Evolutionary conservation across 2,797 vertebrate species (phyloP), one percentile per base, ranked within the genome.

Genomic region (Arctocebus calabarensis): DNA sequence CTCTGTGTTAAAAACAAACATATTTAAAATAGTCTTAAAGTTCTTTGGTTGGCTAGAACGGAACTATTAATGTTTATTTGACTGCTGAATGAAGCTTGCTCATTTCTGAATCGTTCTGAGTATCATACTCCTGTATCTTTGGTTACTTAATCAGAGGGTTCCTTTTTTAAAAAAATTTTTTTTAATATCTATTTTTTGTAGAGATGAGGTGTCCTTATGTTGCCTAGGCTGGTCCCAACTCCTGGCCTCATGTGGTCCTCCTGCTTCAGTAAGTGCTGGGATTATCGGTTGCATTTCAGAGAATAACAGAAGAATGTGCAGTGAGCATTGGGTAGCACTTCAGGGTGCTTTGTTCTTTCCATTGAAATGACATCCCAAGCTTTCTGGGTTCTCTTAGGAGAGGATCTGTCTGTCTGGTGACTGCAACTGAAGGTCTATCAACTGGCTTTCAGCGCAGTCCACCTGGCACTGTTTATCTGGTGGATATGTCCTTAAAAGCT

Each of bases 281-380:
- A 68, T 20, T 68, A 34, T 68, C 3, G 32, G 90, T 92, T 89
- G 79, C 43, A 17, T 96, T 94, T 94, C 77, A 78, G 82, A 68
- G 62, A 48, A 25, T 84, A 86, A n/a, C 40, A 52, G 32, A 75
- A 77, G 34, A 71, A 70, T 62, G 70, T 61, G 32, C 12, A 13
- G 52, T 62, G 45, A 81, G 86, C 14, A 19, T 4, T 83, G 70
- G 86, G 43, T 57, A 32, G 10, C 29, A 37, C n/a, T 25, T 71
- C 25, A 5, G 34, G 52, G 61, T 75, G 86, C 48, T 87, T 77
- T 78, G 14, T 85, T 17, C 68, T 89, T 43, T 32, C 19, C 27
- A 1, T 16, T 62, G 64, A 84, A 88, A 43, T n/a, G 55, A 66
- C 17, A 34, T 8, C 29, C 13, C 68, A 68, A 43, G 9, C 20